Base-by-base conservation (phyloP, 2,888 invertebrate species). In the Theodoxus fluviatilis region DNA sequence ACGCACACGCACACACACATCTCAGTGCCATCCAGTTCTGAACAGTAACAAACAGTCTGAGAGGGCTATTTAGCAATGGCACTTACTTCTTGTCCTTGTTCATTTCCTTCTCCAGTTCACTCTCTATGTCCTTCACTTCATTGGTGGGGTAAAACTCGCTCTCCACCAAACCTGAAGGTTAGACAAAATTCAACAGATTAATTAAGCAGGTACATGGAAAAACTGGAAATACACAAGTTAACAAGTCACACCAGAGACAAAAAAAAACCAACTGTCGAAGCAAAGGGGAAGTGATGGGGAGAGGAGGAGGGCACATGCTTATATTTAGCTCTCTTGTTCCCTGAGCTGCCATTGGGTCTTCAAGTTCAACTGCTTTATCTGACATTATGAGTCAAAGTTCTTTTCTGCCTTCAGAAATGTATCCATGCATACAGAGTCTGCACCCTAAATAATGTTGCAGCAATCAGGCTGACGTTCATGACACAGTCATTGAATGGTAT, bases 61-160 rank as follows among this genome's bases (percentile, higher is more conserved):
- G 22, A 55, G 22, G 6, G 6, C 15, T n/a, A 55, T n/a, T 22
- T 28, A 55, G 15, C 15, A 35, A 18, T n/a, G 40, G 38, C n/a
- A 68, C 72, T 74, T 75, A 84, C 86, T 80, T 90, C n/a, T 79
- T 78, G 52, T 83, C 81, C 91, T 59, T 91, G 90, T 87, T 91
- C 89, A 83, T 92, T 87, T 94, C 93, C 69, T 90, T 89, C 68
- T 84, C 79, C 40, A 94, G 88, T 80, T 93, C 92, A 67, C 90
- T 89, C 75, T 90, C 90, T 83, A 90, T 92, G 69, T 89, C 88
- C 74, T 90, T 90, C 0, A 93, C 91, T 9, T 90, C 86, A 61
- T 89, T 88, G 77, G 93, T 94, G 49, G 92, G 91, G 73, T 92
- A 92, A 82, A 95, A 94, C 83, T 95, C 94, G 55, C 94, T 93